Evolutionary conservation across 2,888 invertebrate species (phyloP).

Genomic region (Phalangium opilio): DNA sequence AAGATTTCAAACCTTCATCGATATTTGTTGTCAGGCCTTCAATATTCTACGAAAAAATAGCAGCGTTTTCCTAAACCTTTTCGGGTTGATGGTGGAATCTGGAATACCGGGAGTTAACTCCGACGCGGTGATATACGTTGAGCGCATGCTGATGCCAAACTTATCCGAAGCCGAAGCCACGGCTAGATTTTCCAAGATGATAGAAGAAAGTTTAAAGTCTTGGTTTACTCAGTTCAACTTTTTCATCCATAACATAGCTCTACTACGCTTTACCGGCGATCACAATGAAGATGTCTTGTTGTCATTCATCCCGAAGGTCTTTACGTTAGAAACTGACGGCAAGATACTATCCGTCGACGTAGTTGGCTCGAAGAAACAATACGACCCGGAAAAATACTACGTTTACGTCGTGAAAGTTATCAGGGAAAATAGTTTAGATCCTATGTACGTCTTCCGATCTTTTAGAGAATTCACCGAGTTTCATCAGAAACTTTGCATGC

Average conservation of each 20-base stretch:
- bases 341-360: slow-evolving; percentile 69
- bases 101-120: slow-evolving; percentile 81
- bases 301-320: slow-evolving; percentile 78
- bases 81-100: slow-evolving; percentile 82
- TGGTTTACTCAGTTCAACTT: slow-evolving; percentile 96
- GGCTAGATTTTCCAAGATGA: slow-evolving; percentile 87
- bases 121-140: slow-evolving; percentile 81
- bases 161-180: slow-evolving; percentile 89
- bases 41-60: slow-evolving; percentile 83
- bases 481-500: slow-evolving; percentile 78
- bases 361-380: slow-evolving; percentile 79
- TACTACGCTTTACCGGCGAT: slow-evolving; percentile 77
- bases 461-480: slow-evolving; percentile 96
- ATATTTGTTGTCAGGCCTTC: slow-evolving; percentile 92
- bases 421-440: slow-evolving; percentile 68
- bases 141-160: slow-evolving; percentile 70
- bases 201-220: slow-evolving; percentile 81
- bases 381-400: slow-evolving; percentile 94
- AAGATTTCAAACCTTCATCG: slow-evolving; percentile 94
- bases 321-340: slow-evolving; percentile 74
- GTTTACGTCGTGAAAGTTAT: slow-evolving; percentile 70
- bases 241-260: slow-evolving; percentile 91
- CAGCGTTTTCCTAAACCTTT: slow-evolving; percentile 72
- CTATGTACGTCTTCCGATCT: slow-evolving; percentile 74
- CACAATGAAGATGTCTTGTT: slow-evolving; percentile 59